Conservation (phyloP, 1,140 invertebrate species). For the Megalonaias nervosa region DNA sequence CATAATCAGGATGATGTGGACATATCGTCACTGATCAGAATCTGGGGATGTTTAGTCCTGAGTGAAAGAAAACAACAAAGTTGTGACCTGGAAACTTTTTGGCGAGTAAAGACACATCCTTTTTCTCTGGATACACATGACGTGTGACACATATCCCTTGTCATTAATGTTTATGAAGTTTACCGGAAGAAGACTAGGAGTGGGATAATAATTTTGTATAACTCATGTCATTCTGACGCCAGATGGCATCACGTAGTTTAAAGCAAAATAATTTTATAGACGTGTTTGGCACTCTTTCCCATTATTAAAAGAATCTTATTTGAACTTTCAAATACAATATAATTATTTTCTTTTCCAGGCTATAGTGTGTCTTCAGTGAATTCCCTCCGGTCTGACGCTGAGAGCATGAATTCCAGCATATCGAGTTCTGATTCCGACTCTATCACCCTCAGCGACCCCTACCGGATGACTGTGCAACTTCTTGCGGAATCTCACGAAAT, state of each 20-base stretch:
- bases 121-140: no score
- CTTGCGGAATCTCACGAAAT: constrained; percentile 48
- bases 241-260: background rate
- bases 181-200: no score
- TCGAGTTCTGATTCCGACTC: constrained; percentile 47
- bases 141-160: no score
- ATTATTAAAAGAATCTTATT: background rate
- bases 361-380: constrained; percentile 45
- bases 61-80: no score
- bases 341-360: constrained; percentile 33
- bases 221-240: background rate
- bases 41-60: no score
- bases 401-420: constrained; percentile 40
- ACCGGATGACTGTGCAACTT: constrained; percentile 43
- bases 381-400: constrained; percentile 42
- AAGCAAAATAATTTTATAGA: constrained; percentile 1
- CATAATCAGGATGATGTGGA: no score
- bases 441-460: constrained; percentile 44
- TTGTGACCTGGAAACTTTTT: no score
- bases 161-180: no score
- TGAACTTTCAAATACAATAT: background rate
- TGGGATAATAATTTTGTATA: background rate
- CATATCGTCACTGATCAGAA: no score
- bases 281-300: background rate
- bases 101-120: no score